Percentiles rank a stretch among this genome's conserved stretches.
These are phyloP conservation scores for Melanotaenia maccullochi DNA, from an alignment of 2,797 vertebrate species.

Conservation along the genomic window DNA sequence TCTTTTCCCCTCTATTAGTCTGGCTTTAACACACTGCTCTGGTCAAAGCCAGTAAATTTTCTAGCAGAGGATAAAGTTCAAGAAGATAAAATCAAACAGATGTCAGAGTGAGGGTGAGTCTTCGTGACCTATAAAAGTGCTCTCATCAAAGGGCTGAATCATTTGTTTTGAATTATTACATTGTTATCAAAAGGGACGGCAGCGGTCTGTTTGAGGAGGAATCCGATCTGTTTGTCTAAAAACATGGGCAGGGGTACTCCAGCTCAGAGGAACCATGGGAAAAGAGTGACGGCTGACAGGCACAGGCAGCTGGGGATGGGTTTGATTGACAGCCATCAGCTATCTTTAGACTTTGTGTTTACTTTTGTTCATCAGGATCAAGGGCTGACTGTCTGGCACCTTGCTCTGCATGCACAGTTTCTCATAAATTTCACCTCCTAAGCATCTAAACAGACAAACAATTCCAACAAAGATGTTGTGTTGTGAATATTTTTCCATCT, in stretches of 20 bases:
- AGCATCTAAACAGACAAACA: conserved; percentile 6
- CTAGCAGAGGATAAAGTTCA: conserved; percentile 98
- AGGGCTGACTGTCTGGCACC: conserved; percentile 60
- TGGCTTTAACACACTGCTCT: conserved; percentile 93
- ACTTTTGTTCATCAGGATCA: conserved; percentile 58
- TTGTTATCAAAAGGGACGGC: conserved; percentile 96
- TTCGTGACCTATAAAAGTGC: conserved; percentile 98
- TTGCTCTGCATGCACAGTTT: conserved; percentile 19
- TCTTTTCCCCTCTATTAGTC: conserved; percentile 83
- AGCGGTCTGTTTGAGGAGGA: conserved; percentile 98
- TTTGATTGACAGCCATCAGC: conserved; percentile 92
- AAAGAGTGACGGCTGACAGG: conserved; percentile 85
- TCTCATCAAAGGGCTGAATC: conserved; percentile 99
- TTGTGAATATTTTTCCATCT: conserved; percentile 16
- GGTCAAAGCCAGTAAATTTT: conserved; percentile 98
- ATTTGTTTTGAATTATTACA: conserved; percentile 99
- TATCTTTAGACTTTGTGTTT: conserved; percentile 67
- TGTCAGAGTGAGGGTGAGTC: conserved; percentile 93
- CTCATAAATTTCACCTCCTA: conserved; percentile 31
- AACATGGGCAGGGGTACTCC: conserved; percentile 87
- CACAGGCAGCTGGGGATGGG: conserved; percentile 78
- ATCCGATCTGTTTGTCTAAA: conserved; percentile 99
- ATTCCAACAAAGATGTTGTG: conserved; percentile 20
- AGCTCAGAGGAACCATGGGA: conserved; percentile 88
- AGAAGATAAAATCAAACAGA: conserved; percentile 99